Evolutionary conservation across 35 echinoderm and acorn worm species (phyloP), one percentile per base, ranked within the genome.

Genomic region (Patiria miniata): DNA sequence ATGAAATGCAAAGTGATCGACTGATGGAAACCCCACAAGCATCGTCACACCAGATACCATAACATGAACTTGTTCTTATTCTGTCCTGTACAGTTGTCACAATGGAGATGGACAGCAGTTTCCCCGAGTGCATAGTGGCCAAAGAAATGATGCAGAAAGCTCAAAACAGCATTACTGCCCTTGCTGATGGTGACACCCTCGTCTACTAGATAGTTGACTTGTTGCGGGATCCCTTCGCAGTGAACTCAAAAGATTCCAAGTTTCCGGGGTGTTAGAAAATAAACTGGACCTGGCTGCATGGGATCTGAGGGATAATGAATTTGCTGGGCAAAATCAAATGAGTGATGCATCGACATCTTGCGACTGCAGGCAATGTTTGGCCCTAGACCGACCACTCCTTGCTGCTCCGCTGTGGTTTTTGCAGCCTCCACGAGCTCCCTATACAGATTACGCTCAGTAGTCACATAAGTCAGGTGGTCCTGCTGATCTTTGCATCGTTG

Each of bases 1-100:
- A 94, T 53, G 58, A 89, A 94, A 32, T 94, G 32, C 8, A 94
- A 8, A 0, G 16, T 23, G 8, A 90, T 50, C 1, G 57, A 26
- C 3, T 80, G 39, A 65, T 95, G 93, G 4, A 87, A 61, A 2
- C 51, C 40, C 51, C 61, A 36, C 1, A 95, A 26, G 1, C 15
- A 30, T 1, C 85, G 32, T 85, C 89, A 95, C 5, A 0, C 39
- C 81, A 87, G n/a, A 58, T 95, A 95, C 89, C 88, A 88, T 7
- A 95, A 44, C 1, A 91, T 36, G 73, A 79, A 95, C 68, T 56
- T 87, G 56, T 95, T 95, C 30, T 95, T 91, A 29, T 95, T 95
- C 39, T 91, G 93, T 5, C 92, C 86, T 14, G 36, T 39, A 52
- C 92, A 94, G 40, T 94, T 94, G 68, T 89, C 92, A 39, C 81